Evolutionary conservation across 2,888 invertebrate species (phyloP).

Genomic region (Nemurella pictetii): DNA sequence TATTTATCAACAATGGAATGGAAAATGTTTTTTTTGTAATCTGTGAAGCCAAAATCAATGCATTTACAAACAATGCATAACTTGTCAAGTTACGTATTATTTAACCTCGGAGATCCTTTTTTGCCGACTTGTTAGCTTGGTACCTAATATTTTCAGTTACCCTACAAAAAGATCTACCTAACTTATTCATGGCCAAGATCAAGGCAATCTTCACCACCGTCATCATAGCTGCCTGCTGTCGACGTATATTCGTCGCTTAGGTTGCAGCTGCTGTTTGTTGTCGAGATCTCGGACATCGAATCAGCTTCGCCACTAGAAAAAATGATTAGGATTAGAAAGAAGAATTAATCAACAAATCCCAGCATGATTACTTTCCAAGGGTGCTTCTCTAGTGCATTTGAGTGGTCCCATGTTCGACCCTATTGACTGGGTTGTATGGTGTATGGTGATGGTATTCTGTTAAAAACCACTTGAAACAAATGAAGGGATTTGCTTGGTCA

Average conservation of each 20-base stretch:
- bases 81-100: too few species aligned
- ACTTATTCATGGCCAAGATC: background rate
- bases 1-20: too few species aligned
- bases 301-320: conserved; percentile 19
- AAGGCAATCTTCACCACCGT: background rate
- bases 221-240: conserved; percentile 5
- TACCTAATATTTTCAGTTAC: background rate
- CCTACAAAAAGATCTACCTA: background rate
- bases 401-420: too few species aligned
- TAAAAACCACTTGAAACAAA: background rate
- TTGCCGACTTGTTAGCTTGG: background rate
- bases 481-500: too few species aligned
- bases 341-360: too few species aligned
- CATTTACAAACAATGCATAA: background rate
- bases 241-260: conserved; percentile 1
- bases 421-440: too few species aligned
- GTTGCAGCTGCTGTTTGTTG: background rate
- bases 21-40: too few species aligned
- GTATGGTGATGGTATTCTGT: background rate
- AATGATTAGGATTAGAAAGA: too few species aligned
- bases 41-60: background rate
- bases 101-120: background rate
- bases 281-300: conserved; percentile 18
- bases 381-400: too few species aligned
- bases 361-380: too few species aligned